Evolutionary conservation across 2,113 vertebrate genomes (phyloP).

Genomic region (Podocnemis expansa): DNA sequence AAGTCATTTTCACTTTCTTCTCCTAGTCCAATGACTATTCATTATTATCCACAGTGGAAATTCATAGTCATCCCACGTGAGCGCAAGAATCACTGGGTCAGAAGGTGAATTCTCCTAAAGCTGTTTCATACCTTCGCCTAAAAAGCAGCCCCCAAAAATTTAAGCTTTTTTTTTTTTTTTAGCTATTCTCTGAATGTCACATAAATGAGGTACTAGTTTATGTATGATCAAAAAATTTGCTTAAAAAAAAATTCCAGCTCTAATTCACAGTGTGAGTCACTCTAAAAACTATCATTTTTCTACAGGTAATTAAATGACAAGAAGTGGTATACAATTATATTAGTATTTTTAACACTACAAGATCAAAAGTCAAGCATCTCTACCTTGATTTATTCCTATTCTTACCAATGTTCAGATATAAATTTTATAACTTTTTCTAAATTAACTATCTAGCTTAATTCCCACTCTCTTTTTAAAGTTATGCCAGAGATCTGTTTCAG

Average conservation of each 20-base stretch:
- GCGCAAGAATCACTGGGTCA: background rate
- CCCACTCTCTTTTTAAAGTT: background rate
- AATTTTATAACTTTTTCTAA: background rate
- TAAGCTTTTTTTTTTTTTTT: no score
- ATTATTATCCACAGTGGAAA: background rate
- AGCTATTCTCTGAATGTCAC: background rate
- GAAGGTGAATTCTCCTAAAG: background rate
- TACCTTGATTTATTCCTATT: background rate
- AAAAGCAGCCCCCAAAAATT: no score
- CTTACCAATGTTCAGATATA: background rate
- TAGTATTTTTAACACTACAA: background rate
- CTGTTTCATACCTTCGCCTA: background rate
- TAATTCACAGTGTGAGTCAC: background rate
- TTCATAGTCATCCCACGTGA: background rate
- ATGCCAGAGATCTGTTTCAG: background rate
- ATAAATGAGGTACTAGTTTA: background rate
- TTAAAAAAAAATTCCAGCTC: background rate
- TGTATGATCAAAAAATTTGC: background rate
- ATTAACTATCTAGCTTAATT: background rate
- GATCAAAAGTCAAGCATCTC: background rate
- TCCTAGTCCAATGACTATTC: background rate
- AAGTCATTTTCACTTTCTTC: background rate
- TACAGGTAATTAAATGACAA: background rate
- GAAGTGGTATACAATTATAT: background rate
- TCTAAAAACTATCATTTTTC: background rate